Evolutionary conservation across 2,888 invertebrate genomes (phyloP).

Genomic region (Gastrophysa polygoni): DNA sequence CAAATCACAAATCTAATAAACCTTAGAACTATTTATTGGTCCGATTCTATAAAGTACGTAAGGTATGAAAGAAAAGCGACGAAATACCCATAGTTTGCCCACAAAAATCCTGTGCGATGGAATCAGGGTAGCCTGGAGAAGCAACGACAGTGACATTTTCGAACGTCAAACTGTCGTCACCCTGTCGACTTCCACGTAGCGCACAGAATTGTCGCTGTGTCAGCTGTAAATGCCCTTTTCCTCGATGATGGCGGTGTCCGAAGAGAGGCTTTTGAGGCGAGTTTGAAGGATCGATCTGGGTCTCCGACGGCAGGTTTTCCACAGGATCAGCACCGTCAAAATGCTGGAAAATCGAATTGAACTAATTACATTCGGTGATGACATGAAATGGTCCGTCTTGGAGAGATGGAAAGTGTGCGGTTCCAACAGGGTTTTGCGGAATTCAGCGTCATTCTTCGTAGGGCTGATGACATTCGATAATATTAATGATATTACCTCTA

Average conservation of each 20-base stretch:
- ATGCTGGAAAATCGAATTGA: too few relatives aligned
- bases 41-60: conserved; percentile 37
- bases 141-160: conserved; percentile 2
- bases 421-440: too few relatives aligned
- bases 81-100: conserved; percentile 18
- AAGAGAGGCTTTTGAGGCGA: conserved; percentile 80
- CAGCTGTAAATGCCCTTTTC: conserved; percentile 93
- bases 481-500: too few relatives aligned
- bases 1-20: conserved; percentile 48
- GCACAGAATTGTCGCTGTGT: conserved; percentile 95
- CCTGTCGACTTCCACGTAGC: conserved; percentile 88
- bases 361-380: too few relatives aligned
- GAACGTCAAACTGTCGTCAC: conserved; percentile 86
- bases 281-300: conserved; percentile 80
- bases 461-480: too few relatives aligned
- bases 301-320: conserved; percentile 61
- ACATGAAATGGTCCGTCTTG: too few relatives aligned
- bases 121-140: conserved; percentile 16
- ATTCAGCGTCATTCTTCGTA: too few relatives aligned
- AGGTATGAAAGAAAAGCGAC: conserved; percentile 26
- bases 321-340: conserved; percentile 47
- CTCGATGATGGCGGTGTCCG: conserved; percentile 83
- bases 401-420: too few relatives aligned
- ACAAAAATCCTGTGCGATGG: conserved; percentile 52
- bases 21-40: conserved; percentile 42